Base-by-base conservation (phyloP, 2,888 invertebrate genomes). In the Bombylius discolor region DNA sequence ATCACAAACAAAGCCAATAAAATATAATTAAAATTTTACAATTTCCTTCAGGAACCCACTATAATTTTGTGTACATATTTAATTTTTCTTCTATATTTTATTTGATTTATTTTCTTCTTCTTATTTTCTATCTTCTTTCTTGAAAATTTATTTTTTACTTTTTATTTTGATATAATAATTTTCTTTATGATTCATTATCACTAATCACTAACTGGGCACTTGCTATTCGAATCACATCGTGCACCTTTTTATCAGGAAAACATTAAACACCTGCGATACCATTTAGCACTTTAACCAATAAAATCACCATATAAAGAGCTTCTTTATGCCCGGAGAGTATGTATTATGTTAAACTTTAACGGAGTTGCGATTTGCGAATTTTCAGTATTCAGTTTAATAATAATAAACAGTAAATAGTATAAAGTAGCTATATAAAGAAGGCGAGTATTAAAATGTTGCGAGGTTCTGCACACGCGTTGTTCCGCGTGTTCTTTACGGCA, bases 401-500 rank as follows among this genome's bases (percentile, higher is more conserved):
- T 23, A 23, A 23, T 23, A 23, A 23, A 23, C 23, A 23, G 9
- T 9, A 36, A 36, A 36, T 36, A 36, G 6, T 36, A 36, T 8
- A 8, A 36, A 8, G 36, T 36, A 36, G 44, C 44, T 55, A 52
- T 55, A 39, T 47, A 51, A 51, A 51, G 46, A 47, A 14, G 14
- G 34, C 55, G 50, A 45, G 55, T 47, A 47, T 39, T 23, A 23
- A 50, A 34, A 32, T 33, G 33, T 33, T 55, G 47, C 51, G 55
- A 51, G 44, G 9, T 53, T 57, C 53, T 54, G 57, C 54, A 57
- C 58, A 56, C 52, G 53, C 55, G 54, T 55, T 49, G 48, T 56
- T 57, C 57, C 53, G 54, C 52, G 52, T 52, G 55, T 53, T 72
- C 73, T 71, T 70, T 70, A 72, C 72, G 69, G 72, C 70, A 70